A percentile compares a stretch with the other conserved stretches of the same genome.
Conservation (phyloP, 2,797 vertebrate species). For the Glyptemys insculpta region DNA sequence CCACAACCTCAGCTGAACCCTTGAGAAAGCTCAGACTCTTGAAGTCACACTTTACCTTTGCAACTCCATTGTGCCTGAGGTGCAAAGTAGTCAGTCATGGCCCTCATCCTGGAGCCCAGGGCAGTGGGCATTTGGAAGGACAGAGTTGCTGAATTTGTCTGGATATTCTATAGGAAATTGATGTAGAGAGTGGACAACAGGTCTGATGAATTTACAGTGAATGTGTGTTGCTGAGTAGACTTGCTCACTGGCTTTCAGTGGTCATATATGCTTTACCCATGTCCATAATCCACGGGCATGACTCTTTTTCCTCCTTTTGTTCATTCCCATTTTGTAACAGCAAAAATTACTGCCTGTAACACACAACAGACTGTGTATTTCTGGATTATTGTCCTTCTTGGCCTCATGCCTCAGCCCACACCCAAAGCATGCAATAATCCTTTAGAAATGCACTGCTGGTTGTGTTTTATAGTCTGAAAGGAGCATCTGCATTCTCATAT, state of each 20-base stretch:
- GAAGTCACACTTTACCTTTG: not conserved
- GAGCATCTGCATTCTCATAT: not conserved
- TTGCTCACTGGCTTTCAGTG: not conserved
- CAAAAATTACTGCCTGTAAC: not conserved
- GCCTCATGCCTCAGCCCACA: not conserved
- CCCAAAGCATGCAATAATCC: not conserved
- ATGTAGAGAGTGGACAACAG: not conserved
- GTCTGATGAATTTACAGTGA: not conserved
- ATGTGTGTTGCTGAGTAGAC: not conserved
- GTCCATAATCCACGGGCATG: not conserved
- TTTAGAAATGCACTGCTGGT: slow-evolving; percentile 4
- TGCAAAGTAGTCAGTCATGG: not conserved
- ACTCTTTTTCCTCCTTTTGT: not conserved
- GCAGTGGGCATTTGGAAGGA: too few species aligned
- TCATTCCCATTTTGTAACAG: not conserved
- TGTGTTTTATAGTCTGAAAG: not conserved
- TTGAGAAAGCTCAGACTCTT: not conserved
- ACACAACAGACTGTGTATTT: not conserved
- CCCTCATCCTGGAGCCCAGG: not conserved
- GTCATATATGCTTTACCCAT: not conserved
- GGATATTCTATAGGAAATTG: not conserved
- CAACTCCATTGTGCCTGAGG: not conserved
- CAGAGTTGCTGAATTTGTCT: too few species aligned
- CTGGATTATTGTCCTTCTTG: not conserved
- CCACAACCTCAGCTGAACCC: not conserved